A percentile compares a stretch with the other conserved stretches of the same genome.
Evolutionary conservation across 2,888 invertebrate species (phyloP).

Genomic region (Tolmerus cingulatus): DNA sequence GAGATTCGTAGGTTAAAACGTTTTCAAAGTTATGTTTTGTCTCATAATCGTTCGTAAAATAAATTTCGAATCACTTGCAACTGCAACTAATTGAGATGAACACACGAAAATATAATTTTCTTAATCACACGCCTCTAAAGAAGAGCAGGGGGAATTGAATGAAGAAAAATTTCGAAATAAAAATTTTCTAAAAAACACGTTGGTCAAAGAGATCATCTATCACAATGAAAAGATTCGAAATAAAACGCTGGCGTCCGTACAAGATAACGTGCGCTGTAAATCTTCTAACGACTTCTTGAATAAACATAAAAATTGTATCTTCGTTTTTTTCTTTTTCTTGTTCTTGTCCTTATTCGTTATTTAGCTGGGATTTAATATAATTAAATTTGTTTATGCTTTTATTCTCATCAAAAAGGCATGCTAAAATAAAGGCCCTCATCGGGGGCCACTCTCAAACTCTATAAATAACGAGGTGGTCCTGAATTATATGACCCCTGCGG

Average conservation of each 20-base stretch:
- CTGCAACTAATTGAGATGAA: not conserved
- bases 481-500: conserved; percentile 61
- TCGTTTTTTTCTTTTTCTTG: not conserved
- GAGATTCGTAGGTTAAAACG: not conserved
- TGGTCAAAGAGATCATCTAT: conserved; percentile 41
- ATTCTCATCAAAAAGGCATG: conserved; percentile 61
- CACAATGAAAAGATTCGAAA: conserved; percentile 31
- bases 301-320: conserved; percentile 22
- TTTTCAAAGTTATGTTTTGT: not conserved
- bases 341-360: conserved; percentile 27
- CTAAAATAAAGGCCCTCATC: conserved; percentile 63
- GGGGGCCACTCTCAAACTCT: conserved; percentile 63
- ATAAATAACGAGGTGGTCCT: conserved; percentile 64
- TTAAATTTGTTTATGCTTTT: conserved; percentile 46
- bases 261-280: conserved; percentile 23
- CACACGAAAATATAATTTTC: not conserved
- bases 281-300: conserved; percentile 29
- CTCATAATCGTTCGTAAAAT: not conserved
- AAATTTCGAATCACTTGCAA: not conserved
- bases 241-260: not conserved
- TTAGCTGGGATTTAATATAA: conserved; percentile 38
- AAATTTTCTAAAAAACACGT: conserved; percentile 16
- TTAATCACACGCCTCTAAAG: not conserved
- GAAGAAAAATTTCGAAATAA: not conserved
- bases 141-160: not conserved